Evolutionary conservation across 2,888 invertebrate genomes (phyloP), one percentile per base, ranked within the genome.

Genomic region (Scaptomyza parva): DNA sequence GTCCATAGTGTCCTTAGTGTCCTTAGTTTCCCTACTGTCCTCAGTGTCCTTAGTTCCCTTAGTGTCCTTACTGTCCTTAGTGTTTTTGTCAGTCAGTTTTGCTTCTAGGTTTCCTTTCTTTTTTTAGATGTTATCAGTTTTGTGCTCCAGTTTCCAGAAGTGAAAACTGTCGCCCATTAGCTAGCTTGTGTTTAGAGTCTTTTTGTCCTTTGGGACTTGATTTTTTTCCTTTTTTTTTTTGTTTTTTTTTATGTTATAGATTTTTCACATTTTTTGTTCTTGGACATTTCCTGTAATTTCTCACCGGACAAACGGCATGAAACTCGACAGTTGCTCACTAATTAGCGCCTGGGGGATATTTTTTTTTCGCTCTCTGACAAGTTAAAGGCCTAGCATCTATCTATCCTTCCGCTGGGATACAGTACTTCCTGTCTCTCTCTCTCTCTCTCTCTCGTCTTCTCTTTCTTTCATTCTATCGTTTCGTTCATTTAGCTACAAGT

Each of bases 161-260:
- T 43, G 40, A 55, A 65, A 70, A 64, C 51, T 54, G 48, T 54
- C 63, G 69, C 63, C 52, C 59, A 53, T 67, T 62, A 51, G 40
- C 30, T 30, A 30, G 30, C 47, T 30, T 2, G 52, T 69, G 53
- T 53, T 53, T 22, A 17, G 40, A n/a, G 47, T 30, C 52, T 62
- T 43, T 73, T 73, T 66, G 70, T 82, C 86, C 86, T 82, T 69
- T 75, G 87, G 82, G 83, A 84, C 78, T 86, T 84, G 87, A 85
- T 85, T 84, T 87, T 67, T 51, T 65, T 50, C 35, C 67, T 52
- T 39, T 47, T 52, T 48, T n/a, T 41, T 40, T 45, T n/a, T 48
- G 26, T 61, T 59, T n/a, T n/a, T n/a, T n/a, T n/a, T n/a, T n/a
- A n/a, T n/a, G n/a, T n/a, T n/a, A n/a, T n/a, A n/a, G n/a, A n/a